Evolutionary conservation across 2,113 vertebrate genomes (phyloP), one percentile per base, ranked within the genome.

Genomic region (Platichthys stellatus): DNA sequence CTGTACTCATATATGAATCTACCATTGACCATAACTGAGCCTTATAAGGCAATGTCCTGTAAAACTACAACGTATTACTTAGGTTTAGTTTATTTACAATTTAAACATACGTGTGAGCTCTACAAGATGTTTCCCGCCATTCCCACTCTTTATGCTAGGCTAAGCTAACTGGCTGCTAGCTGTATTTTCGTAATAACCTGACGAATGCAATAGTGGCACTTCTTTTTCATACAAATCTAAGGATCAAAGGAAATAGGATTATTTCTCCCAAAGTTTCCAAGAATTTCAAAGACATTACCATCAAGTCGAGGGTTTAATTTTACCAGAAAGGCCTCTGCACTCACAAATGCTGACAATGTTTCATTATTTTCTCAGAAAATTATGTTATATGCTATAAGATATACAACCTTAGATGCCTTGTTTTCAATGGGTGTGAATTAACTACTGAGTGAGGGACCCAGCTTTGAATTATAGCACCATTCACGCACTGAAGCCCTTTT

Each of bases 391-490:
- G 47, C 54, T 60, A 78, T 75, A 78, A 79, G 53, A 89, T 90
- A 88, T 88, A 81, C 72, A 76, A 87, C 68, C 78, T n/a, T 66
- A 62, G 80, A 64, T 66, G 66, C 74, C 63, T 90, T 89, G 78
- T 88, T 91, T 86, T 87, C 80, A 86, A 90, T 93, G 92, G 91
- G 92, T 94, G 91, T 88, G 90, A 93, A 90, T 94, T 95, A 96
- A 97, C 97, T 97, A 97, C 97, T 99, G 97, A 98, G 94, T 90
- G 93, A 95, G 94, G 94, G 89, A 91, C 92, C 91, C 94, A 93
- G 91, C 93, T 93, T 94, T 92, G 94, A 95, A 92, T 92, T 91
- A 87, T 90, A 91, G 89, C 90, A 63, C 84, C 89, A 93, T 92
- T 94, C 93, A 94, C 95, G 95, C 95, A 96, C 95, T 97, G 96